A percentile compares a stretch with the other conserved stretches of the same genome.
Conservation (phyloP, 1,140 invertebrate species). For the Armadillidium nasatum region DNA sequence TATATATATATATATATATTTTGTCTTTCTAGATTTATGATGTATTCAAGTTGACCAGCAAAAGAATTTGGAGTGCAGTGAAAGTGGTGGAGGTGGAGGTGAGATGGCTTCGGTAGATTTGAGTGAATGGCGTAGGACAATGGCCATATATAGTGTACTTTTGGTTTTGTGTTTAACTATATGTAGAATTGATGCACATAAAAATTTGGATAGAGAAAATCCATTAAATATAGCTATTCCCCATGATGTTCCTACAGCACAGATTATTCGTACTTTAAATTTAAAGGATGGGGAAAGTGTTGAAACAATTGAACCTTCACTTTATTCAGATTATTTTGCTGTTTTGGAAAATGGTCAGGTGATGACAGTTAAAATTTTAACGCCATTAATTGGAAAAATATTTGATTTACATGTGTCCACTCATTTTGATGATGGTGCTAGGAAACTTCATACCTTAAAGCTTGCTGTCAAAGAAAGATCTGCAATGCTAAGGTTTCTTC, state of each 20-base stretch:
- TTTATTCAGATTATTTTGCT: slow-evolving; percentile 58
- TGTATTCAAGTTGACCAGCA: slow-evolving; percentile 32
- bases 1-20: slow-evolving; percentile 18
- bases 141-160: slow-evolving; percentile 26
- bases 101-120: slow-evolving; percentile 30
- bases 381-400: slow-evolving; percentile 69
- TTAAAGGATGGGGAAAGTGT: slow-evolving; percentile 36
- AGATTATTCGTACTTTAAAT: slow-evolving; percentile 41
- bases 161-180: slow-evolving; percentile 28
- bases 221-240: slow-evolving; percentile 35
- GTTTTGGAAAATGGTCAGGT: slow-evolving; percentile 80
- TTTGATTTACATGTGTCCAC: slow-evolving; percentile 74
- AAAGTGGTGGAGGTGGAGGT: slow-evolving; percentile 21
- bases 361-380: slow-evolving; percentile 69
- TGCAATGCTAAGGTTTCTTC: slow-evolving; percentile 70
- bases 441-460: slow-evolving; percentile 70
- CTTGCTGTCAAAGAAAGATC: slow-evolving; percentile 73
- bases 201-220: not conserved
- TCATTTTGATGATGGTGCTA: slow-evolving; percentile 65
- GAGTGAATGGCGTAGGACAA: not conserved
- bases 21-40: slow-evolving; percentile 14
- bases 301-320: slow-evolving; percentile 32
- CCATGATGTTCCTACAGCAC: slow-evolving; percentile 42
- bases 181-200: slow-evolving; percentile 31
- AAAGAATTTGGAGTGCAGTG: slow-evolving; percentile 35